Evolutionary conservation across 2,888 invertebrate species (phyloP).

Genomic region (Ptycholaimellus sp.): DNA sequence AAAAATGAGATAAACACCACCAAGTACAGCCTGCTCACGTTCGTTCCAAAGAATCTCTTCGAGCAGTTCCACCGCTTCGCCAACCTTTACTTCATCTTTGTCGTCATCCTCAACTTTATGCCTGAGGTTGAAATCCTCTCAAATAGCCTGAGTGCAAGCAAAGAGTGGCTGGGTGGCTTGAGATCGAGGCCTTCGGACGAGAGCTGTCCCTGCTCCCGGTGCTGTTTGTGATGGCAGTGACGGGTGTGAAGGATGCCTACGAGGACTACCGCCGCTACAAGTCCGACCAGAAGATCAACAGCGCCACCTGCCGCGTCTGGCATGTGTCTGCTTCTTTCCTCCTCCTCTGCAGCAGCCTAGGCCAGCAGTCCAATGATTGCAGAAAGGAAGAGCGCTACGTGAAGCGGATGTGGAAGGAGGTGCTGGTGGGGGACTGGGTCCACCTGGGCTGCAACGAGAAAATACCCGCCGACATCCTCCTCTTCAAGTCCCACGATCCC

Average conservation of each 20-base stretch:
- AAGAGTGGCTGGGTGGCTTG: no score
- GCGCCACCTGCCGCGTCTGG: constrained; percentile 60
- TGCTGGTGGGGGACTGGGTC: constrained; percentile 68
- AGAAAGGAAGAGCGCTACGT: constrained; percentile 26
- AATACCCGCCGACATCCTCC: constrained; percentile 73
- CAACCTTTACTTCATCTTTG: constrained; percentile 87
- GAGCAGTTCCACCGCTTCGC: constrained; percentile 94
- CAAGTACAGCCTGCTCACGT: constrained; percentile 78
- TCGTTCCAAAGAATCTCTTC: constrained; percentile 76
- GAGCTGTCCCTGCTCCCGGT: constrained; percentile 47
- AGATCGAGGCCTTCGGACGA: constrained; percentile 13
- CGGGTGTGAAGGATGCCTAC: constrained; percentile 87
- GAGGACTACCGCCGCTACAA: constrained; percentile 66
- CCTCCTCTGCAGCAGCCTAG: background rate
- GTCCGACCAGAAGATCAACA: constrained; percentile 75
- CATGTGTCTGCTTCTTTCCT: background rate
- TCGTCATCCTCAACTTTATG: constrained; percentile 80
- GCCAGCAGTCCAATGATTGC: background rate
- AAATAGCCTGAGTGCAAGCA: no score
- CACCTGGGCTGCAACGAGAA: constrained; percentile 82
- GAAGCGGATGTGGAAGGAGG: constrained; percentile 60
- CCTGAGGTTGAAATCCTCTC: constrained; percentile 54
- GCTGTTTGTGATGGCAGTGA: constrained; percentile 71
- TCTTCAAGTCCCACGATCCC: constrained; percentile 52
- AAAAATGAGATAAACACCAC: constrained; percentile 69